Base-by-base conservation (phyloP, 2,113 vertebrate genomes). In the Saiga tatarica region DNA sequence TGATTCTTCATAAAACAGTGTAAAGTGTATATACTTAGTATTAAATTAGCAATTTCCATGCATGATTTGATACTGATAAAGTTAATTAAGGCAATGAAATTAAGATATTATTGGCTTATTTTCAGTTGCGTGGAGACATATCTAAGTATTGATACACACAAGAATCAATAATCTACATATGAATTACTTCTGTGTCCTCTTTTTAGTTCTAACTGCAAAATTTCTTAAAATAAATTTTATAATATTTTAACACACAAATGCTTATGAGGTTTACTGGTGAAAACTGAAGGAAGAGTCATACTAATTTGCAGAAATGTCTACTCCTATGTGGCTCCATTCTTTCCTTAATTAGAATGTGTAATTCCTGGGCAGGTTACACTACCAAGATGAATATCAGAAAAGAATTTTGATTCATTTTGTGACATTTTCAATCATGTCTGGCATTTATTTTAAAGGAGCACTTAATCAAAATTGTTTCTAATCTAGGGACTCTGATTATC, bases 1-100 rank as follows among this genome's bases (percentile, higher is more conserved):
- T 97, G 83, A 95, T 97, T 98, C 97, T 96, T 97, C 84, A 97
- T 93, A 98, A 74, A 45, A 0, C 78, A 98, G 97, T 94, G 89
- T 95, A 93, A 96, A 84, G 62, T 91, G 13, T 97, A 42, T 92
- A 98, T 87, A 97, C 97, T 98, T 98, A 97, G 83, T 94, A 93
- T 86, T 87, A 94, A 71, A 97, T 97, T 98, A 98, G 95, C 94
- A 98, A 98, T 98, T 97, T 98, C 92, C 90, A 95, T 97, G 95
- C 81, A 98, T 98, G 87, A 97, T 94, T 97, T 95, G 55, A 94
- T 90, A 47, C 17, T 82, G 79, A 67, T 94, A 88, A 95, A 90
- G 82, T 97, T 91, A 90, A 97, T 94, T 96, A 97, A 96, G 94
- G 71, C 93, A 96, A 97, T 95, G 85, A 96, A 98, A 23, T 50